Conservation (phyloP, 2,113 vertebrate species). For the Mormoops blainvillei region DNA sequence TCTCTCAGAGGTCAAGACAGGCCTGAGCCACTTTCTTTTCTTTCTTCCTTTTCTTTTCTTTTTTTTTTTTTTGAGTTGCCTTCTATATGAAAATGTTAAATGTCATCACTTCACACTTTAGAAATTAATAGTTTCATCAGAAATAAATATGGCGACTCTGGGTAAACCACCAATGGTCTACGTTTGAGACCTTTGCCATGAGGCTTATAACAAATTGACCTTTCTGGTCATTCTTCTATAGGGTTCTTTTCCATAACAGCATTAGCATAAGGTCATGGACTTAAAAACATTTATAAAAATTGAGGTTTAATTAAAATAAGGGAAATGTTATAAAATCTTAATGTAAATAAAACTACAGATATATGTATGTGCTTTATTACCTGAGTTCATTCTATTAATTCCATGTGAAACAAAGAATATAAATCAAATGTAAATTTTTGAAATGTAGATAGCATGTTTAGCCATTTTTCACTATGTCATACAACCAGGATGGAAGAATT, state of each 20-base stretch:
- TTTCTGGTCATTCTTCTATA: neutral
- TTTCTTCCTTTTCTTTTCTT: no score
- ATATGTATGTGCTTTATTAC: neutral
- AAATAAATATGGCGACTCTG: neutral
- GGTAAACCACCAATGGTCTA: neutral
- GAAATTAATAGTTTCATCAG: neutral
- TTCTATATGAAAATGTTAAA: neutral
- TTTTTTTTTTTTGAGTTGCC: neutral
- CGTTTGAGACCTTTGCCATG: neutral
- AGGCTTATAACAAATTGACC: neutral
- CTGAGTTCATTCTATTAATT: neutral
- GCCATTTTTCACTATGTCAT: neutral
- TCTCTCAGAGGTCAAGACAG: neutral
- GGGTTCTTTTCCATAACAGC: neutral
- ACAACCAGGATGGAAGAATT: neutral
- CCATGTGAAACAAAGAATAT: neutral
- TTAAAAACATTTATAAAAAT: conserved; percentile 11
- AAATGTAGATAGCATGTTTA: neutral
- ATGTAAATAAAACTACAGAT: conserved; percentile 2
- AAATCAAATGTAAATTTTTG: neutral
- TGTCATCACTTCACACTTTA: neutral
- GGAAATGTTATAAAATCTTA: neutral
- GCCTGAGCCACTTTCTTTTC: neutral
- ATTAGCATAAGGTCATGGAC: neutral
- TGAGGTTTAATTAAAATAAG: neutral